Conservation (phyloP, 2,797 vertebrate genomes). For the Morelia viridis region DNA sequence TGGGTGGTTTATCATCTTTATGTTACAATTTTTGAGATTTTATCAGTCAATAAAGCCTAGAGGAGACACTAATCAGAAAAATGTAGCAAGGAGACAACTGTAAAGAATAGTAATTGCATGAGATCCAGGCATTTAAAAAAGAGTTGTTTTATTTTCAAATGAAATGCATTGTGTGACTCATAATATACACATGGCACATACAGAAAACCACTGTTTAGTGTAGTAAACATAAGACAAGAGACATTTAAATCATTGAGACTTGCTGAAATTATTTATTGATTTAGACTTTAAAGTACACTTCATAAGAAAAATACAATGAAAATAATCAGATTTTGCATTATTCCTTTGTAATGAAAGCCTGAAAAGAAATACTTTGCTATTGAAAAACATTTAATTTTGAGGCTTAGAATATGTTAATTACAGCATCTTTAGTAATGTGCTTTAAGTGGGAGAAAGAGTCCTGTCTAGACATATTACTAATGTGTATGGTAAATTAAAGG, state of each 20-base stretch:
- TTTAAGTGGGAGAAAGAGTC: constrained; percentile 24
- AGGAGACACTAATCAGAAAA: constrained; percentile 27
- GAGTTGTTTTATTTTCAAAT: background rate
- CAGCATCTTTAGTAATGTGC: constrained; percentile 45
- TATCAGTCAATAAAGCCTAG: constrained; percentile 9
- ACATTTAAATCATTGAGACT: background rate
- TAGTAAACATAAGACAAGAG: background rate
- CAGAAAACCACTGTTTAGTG: background rate
- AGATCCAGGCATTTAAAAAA: constrained; percentile 23
- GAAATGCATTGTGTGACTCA: background rate
- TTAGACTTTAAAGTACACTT: background rate
- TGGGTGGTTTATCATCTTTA: background rate
- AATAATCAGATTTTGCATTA: constrained; percentile 1
- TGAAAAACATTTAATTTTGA: constrained; percentile 39
- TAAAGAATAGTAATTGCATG: background rate
- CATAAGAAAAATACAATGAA: background rate
- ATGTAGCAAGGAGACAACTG: background rate
- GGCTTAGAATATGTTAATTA: constrained; percentile 53
- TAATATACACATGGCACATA: background rate
- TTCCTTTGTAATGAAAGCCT: constrained; percentile 7
- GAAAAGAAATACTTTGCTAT: background rate
- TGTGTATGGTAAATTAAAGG: constrained; percentile 48
- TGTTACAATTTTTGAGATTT: constrained; percentile 14
- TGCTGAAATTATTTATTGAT: background rate
- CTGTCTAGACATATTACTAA: constrained; percentile 65